Conservation (phyloP, 2,113 vertebrate genomes). For the Ciconia maguari region DNA sequence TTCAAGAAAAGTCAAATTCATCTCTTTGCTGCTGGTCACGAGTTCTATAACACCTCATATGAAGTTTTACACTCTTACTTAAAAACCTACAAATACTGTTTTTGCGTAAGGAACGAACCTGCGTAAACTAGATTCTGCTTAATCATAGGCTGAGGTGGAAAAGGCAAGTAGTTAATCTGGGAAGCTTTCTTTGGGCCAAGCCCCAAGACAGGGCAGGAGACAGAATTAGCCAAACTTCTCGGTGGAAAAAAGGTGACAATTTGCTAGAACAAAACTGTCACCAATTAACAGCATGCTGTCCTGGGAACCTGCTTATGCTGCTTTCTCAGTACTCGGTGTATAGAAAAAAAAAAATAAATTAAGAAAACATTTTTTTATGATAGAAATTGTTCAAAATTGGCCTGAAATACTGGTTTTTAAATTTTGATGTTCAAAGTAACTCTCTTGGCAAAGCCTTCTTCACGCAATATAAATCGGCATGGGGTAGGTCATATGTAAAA, state of each 20-base stretch:
- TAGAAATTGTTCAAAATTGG: background rate
- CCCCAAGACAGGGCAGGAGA: background rate
- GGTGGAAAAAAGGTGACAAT: background rate
- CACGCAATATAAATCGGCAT: background rate
- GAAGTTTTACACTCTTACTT: background rate
- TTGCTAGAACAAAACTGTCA: background rate
- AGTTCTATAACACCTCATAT: accelerated
- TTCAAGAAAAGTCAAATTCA: background rate
- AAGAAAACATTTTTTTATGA: background rate
- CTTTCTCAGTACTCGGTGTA: background rate
- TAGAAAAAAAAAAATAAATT: background rate
- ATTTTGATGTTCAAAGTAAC: background rate
- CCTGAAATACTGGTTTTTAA: background rate
- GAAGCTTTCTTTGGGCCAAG: background rate
- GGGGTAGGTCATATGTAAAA: background rate
- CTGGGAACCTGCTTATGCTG: background rate
- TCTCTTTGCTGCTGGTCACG: accelerated
- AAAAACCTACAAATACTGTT: background rate
- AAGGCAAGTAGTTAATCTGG: background rate
- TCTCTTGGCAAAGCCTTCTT: background rate
- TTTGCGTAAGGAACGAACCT: background rate
- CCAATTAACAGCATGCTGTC: background rate
- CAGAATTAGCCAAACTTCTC: background rate
- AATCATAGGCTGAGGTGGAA: background rate
- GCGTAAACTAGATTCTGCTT: background rate